These are phyloP conservation scores for Ancistrus triradiatus DNA, from an alignment of 2,113 vertebrate genomes.

Conservation along the genomic window DNA sequence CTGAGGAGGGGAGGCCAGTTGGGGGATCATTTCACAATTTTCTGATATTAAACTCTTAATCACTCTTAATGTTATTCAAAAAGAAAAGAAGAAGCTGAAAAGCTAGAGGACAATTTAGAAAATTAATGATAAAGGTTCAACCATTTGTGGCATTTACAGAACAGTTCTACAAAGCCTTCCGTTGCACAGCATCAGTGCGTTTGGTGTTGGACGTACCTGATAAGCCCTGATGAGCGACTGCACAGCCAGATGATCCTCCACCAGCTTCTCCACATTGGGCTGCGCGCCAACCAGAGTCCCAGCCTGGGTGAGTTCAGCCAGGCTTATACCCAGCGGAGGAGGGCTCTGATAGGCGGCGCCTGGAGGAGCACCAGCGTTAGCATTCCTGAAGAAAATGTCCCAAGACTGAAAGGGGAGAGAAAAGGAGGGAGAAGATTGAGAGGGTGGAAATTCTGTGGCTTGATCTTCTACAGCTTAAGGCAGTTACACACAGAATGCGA, in stretches of 20 bases:
- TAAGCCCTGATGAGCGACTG: constrained; percentile 97
- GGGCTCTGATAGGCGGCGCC: constrained; percentile 94
- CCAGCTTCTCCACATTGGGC: constrained; percentile 92
- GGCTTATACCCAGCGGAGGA: constrained; percentile 72
- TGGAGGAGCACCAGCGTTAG: constrained; percentile 88
- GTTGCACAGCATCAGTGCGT: too few species aligned
- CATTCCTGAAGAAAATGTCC: constrained; percentile 98
- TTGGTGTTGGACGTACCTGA: constrained; percentile 72
- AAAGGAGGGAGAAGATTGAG: not conserved
- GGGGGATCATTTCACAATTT: too few species aligned
- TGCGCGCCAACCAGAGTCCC: constrained; percentile 80
- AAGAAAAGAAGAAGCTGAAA: too few species aligned
- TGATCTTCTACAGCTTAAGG: too few species aligned
- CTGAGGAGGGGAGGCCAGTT: too few species aligned
- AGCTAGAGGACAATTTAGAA: too few species aligned
- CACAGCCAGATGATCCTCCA: constrained; percentile 94
- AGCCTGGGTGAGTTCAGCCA: constrained; percentile 65
- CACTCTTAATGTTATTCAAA: too few species aligned
- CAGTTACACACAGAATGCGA: too few species aligned
- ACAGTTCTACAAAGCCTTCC: too few species aligned
- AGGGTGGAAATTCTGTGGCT: not conserved
- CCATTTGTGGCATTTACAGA: too few species aligned
- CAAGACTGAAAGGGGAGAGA: constrained; percentile 76
- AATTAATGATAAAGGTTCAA: too few species aligned
- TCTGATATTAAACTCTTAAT: too few species aligned